A percentile compares a stretch with the other conserved stretches of the same genome.
Conservation (phyloP, 2,888 invertebrate genomes). For the Pharmacophagus antenor region DNA sequence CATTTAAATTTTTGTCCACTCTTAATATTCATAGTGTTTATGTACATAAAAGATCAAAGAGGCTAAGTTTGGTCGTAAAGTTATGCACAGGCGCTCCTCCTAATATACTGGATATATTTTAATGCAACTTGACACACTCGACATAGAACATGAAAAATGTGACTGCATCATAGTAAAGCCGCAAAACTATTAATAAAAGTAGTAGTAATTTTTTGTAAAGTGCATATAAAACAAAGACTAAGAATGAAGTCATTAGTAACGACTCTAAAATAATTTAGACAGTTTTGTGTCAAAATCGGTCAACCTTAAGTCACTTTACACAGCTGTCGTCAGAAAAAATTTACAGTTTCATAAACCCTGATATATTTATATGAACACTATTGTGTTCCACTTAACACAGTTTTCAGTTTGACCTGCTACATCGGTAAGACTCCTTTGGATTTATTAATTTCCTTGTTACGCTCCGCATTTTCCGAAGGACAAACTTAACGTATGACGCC, state of each 20-base stretch:
- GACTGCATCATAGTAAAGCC: background rate
- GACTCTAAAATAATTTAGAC: background rate
- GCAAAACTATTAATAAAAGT: background rate
- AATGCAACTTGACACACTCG: too few species aligned
- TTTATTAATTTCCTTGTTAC: conserved; percentile 71
- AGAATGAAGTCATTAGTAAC: background rate
- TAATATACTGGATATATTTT: too few species aligned
- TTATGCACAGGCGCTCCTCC: too few species aligned
- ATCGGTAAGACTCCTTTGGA: conserved; percentile 65
- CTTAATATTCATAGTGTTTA: too few species aligned
- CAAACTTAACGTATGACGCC: conserved; percentile 66
- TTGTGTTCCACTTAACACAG: conserved; percentile 57
- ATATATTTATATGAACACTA: conserved; percentile 40
- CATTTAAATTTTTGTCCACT: too few species aligned
- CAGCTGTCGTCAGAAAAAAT: conserved; percentile 41
- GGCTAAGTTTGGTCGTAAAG: too few species aligned
- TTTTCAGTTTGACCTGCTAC: conserved; percentile 54
- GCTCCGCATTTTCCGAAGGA: conserved; percentile 57
- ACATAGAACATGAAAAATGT: too few species aligned
- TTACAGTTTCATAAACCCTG: conserved; percentile 39
- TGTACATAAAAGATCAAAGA: too few species aligned
- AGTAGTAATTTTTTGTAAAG: too few species aligned
- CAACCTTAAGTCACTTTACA: conserved; percentile 11
- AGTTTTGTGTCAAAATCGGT: conserved; percentile 19
- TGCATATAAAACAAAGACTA: too few species aligned